phyloP scores from a whole-genome alignment of 2,888 invertebrate genomes.

The Ypsolopha sequella region DNA sequence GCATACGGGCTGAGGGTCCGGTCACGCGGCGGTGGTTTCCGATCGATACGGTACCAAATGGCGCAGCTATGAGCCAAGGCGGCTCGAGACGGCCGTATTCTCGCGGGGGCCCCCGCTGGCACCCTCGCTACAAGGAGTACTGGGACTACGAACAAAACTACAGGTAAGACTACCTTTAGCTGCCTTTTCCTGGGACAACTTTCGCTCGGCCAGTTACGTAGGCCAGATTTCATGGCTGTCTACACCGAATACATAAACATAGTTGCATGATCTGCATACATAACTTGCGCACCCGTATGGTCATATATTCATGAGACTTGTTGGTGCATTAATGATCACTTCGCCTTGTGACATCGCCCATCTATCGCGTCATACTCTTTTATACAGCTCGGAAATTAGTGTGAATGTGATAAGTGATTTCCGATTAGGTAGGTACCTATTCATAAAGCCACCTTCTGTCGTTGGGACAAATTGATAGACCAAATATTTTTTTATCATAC shows the following conservation, averaged over 20 bases:
- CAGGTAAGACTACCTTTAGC: conserved; percentile 26
- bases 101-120: conserved; percentile 62
- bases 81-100: conserved; percentile 60
- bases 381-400: no score
- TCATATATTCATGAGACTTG: no score
- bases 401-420: no score
- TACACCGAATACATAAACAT: conserved; percentile 1
- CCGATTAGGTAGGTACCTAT: no score
- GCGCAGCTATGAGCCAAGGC: conserved; percentile 62
- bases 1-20: conserved; percentile 17
- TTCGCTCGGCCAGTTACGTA: conserved; percentile 1
- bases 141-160: conserved; percentile 66
- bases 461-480: no score
- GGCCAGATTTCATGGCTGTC: not conserved
- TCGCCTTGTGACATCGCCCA: no score
- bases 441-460: no score
- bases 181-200: not conserved
- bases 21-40: conserved; percentile 29
- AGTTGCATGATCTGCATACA: not conserved
- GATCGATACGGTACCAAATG: conserved; percentile 50
- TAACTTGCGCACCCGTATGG: not conserved
- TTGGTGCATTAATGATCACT: no score
- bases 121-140: conserved; percentile 65
- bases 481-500: no score
- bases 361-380: no score